Conservation (phyloP, 2,113 vertebrate genomes). For the Antigone vipio region DNA sequence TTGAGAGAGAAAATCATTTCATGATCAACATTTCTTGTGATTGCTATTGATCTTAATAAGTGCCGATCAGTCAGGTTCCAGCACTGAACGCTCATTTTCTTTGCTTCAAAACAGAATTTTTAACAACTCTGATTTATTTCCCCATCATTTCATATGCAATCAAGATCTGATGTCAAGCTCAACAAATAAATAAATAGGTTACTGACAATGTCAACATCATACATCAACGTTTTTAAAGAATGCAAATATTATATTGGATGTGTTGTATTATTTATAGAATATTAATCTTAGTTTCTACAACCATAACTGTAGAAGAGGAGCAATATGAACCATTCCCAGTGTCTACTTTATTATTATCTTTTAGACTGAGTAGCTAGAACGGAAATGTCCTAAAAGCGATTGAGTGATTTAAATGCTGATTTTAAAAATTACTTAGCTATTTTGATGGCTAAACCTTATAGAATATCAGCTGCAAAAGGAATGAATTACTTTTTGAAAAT, state of each 20-base stretch:
- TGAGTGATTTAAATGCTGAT: background rate
- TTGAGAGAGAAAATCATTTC: background rate
- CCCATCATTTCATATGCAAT: background rate
- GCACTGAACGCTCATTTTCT: background rate
- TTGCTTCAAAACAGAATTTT: background rate
- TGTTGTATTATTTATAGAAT: background rate
- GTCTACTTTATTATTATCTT: background rate
- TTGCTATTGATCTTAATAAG: background rate
- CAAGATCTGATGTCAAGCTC: background rate
- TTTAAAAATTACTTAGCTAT: background rate
- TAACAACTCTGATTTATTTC: background rate
- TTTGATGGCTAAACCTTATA: background rate
- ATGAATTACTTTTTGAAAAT: background rate
- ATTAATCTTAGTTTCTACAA: background rate
- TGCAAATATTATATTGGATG: background rate
- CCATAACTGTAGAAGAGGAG: background rate
- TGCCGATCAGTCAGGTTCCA: background rate
- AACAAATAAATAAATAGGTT: background rate
- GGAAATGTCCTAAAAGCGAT: background rate
- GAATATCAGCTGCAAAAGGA: background rate
- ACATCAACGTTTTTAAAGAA: background rate
- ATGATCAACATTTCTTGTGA: background rate
- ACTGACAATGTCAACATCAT: background rate
- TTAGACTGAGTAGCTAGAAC: background rate
- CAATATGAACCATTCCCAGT: background rate